Conservation (phyloP, 2,888 invertebrate species). For the Mimumesa dahlbomi region DNA sequence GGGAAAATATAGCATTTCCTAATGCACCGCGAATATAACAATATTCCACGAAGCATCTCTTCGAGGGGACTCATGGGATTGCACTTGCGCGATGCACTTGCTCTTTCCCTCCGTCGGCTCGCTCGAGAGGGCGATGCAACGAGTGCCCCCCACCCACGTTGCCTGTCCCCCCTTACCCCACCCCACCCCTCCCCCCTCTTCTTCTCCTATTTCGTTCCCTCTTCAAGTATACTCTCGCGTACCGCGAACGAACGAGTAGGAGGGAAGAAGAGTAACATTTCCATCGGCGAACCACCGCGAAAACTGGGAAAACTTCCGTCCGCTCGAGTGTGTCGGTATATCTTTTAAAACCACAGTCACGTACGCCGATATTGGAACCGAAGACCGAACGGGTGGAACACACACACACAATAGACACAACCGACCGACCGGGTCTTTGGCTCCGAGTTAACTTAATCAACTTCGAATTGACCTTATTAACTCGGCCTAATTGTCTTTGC, state of each 20-base stretch:
- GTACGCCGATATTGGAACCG: background rate
- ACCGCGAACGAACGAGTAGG: background rate
- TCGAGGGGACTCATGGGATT: constrained; percentile 25
- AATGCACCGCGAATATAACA: constrained; percentile 19
- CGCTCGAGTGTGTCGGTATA: too few relatives aligned
- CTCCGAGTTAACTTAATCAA: constrained; percentile 51
- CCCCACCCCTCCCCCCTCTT: background rate
- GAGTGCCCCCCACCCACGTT: constrained; percentile 4
- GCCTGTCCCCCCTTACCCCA: constrained; percentile 22
- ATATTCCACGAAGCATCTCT: constrained; percentile 22
- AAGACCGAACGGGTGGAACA: background rate
- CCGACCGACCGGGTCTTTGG: constrained; percentile 16
- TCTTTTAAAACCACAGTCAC: too few relatives aligned
- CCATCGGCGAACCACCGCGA: constrained; percentile 8
- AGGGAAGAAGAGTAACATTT: constrained; percentile 15
- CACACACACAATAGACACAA: background rate
- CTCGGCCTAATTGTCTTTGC: constrained; percentile 47
- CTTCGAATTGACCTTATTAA: constrained; percentile 55
- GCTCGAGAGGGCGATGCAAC: constrained; percentile 27
- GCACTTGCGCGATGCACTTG: constrained; percentile 33
- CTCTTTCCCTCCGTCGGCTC: constrained; percentile 16
- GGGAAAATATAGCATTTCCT: constrained; percentile 15
- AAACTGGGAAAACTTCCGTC: constrained; percentile 7
- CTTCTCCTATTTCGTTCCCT: background rate
- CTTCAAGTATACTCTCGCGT: constrained; percentile 8